Evolutionary conservation across 2,113 vertebrate genomes (phyloP).

Genomic region (Origma solitaria): DNA sequence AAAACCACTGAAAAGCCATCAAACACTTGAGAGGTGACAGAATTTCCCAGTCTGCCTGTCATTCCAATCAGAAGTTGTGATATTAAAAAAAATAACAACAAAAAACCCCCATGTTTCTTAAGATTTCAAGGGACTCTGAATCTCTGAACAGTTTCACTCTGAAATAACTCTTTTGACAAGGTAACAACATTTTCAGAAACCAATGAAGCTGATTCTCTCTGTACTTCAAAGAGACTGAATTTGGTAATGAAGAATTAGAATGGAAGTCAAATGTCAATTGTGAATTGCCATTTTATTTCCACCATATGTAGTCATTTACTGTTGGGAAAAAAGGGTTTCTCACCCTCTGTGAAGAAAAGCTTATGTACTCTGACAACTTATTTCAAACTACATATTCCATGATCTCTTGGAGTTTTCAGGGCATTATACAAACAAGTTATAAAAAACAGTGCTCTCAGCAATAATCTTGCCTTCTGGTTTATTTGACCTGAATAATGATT

Average conservation of each 20-base stretch:
- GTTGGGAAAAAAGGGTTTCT: background rate
- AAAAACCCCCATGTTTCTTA: rapidly evolving
- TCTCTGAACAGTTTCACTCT: background rate
- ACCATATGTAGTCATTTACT: background rate
- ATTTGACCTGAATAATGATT: background rate
- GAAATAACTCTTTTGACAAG: background rate
- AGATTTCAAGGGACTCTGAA: background rate
- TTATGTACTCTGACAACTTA: background rate
- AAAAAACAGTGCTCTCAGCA: background rate
- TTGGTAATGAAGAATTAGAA: background rate
- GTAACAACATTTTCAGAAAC: background rate
- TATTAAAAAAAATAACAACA: background rate
- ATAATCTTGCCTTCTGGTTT: background rate
- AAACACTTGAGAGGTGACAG: background rate
- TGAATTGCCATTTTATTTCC: background rate
- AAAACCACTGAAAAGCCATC: background rate
- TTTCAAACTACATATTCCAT: background rate
- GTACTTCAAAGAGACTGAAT: background rate
- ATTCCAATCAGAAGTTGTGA: background rate
- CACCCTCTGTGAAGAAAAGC: background rate
- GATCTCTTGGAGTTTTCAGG: background rate
- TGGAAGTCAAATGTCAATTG: background rate
- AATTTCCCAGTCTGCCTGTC: background rate
- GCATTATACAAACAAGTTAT: background rate
- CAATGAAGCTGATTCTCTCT: background rate